Conservation (phyloP, 2,113 vertebrate genomes). For the Dascyllus trimaculatus region DNA sequence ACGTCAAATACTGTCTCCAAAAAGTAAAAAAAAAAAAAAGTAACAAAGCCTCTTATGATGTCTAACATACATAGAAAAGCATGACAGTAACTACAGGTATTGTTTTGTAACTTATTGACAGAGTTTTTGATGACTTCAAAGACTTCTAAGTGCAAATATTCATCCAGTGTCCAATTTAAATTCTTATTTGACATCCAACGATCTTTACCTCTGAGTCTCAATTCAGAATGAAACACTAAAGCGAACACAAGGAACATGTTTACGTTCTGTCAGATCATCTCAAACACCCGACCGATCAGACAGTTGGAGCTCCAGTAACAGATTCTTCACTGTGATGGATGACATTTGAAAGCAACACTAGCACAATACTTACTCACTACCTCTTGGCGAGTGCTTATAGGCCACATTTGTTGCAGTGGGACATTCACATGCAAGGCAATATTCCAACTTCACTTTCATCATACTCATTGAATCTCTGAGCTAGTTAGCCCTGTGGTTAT, state of each 20-base stretch:
- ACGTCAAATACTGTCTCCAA: constrained; percentile 33
- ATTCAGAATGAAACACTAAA: neutral
- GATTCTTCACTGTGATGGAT: neutral
- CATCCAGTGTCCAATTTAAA: no score
- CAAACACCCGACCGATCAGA: no score
- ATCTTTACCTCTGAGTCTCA: neutral
- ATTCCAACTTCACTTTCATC: neutral
- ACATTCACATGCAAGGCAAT: constrained; percentile 23
- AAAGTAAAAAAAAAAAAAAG: constrained; percentile 9
- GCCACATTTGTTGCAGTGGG: neutral
- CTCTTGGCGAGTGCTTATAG: neutral
- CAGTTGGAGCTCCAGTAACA: neutral
- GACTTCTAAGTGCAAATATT: neutral
- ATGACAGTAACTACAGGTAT: neutral
- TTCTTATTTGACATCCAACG: no score
- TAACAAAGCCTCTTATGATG: neutral
- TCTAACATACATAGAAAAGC: neutral
- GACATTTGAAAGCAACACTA: constrained; percentile 2
- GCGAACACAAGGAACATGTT: no score
- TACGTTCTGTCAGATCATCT: no score
- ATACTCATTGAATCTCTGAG: constrained; percentile 1
- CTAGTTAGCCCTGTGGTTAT: neutral
- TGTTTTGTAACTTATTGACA: no score
- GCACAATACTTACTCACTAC: no score
- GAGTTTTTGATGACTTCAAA: no score